These are phyloP conservation scores for Eristalis tenax DNA, from an alignment of 2,888 invertebrate species.

Conservation along the genomic window DNA sequence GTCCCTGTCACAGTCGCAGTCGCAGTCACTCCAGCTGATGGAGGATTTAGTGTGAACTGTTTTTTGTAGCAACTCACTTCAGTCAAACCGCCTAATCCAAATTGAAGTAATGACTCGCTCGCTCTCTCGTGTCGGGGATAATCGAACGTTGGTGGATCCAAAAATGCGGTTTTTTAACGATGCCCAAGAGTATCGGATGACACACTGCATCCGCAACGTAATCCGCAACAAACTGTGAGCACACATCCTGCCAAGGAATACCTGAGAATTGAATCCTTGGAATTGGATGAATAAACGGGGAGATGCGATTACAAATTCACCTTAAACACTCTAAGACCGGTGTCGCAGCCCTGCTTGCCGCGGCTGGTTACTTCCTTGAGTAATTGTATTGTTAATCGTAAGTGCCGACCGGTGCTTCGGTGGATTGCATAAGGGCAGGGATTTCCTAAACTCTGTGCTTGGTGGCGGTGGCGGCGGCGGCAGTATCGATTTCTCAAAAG, in stretches of 20 bases:
- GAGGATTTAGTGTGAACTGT: slow-evolving; percentile 47
- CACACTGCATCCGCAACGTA: slow-evolving; percentile 51
- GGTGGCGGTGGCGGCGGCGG: not conserved
- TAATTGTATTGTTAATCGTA: slow-evolving; percentile 31
- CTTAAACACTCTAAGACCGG: slow-evolving; percentile 46
- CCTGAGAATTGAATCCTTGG: slow-evolving; percentile 59
- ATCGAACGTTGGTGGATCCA: slow-evolving; percentile 40
- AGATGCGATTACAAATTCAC: slow-evolving; percentile 69
- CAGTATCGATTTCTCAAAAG: slow-evolving; percentile 62
- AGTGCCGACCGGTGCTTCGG: not conserved
- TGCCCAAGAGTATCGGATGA: slow-evolving; percentile 40
- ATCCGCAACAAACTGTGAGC: slow-evolving; percentile 57
- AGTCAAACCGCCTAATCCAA: slow-evolving; percentile 72
- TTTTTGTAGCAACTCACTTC: slow-evolving; percentile 55
- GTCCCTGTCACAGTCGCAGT: too few relatives aligned
- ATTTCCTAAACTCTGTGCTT: not conserved
- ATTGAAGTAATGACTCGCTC: slow-evolving; percentile 72
- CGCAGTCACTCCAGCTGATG: not conserved
- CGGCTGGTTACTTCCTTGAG: slow-evolving; percentile 34
- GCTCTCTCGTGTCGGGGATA: slow-evolving; percentile 49
- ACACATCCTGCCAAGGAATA: slow-evolving; percentile 53
- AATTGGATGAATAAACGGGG: slow-evolving; percentile 20
- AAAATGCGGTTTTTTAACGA: slow-evolving; percentile 63
- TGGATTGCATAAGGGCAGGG: slow-evolving; percentile 5
- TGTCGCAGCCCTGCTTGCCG: slow-evolving; percentile 18